These are phyloP conservation scores for Leucopternis melanops DNA, from an alignment of 2,113 vertebrate species.

Conservation along the genomic window DNA sequence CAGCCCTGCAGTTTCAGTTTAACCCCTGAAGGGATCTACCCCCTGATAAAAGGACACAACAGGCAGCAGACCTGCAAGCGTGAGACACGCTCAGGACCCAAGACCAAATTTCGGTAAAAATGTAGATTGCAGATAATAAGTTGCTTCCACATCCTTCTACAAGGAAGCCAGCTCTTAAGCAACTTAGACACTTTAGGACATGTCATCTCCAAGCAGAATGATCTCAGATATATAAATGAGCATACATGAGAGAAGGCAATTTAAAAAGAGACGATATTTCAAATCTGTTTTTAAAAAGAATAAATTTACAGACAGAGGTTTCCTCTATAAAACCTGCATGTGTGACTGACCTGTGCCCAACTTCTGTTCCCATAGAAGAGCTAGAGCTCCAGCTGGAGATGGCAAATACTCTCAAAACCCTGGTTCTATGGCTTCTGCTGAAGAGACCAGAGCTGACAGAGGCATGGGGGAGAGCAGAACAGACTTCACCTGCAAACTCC, in stretches of 20 bases:
- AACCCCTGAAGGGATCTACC: neutral
- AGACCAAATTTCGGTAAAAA: neutral
- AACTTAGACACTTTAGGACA: neutral
- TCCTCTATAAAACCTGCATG: neutral
- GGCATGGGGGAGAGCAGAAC: neutral
- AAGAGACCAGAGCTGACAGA: neutral
- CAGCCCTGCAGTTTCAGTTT: neutral
- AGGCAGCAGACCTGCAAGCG: neutral
- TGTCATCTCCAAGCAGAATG: neutral
- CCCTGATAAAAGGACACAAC: neutral
- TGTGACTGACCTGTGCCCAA: neutral
- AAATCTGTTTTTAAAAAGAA: neutral
- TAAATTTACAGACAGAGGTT: neutral
- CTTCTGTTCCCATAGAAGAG: neutral
- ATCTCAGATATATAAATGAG: neutral
- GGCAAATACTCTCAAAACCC: neutral
- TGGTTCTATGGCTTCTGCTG: neutral
- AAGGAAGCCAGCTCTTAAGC: neutral
- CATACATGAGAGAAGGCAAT: neutral
- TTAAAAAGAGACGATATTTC: neutral
- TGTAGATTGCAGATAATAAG: neutral
- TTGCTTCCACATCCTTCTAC: neutral
- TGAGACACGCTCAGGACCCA: neutral
- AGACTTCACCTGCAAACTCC: neutral
- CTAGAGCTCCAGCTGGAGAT: neutral